Percentiles rank a stretch among this genome's conserved stretches.
Conservation (phyloP, 2,888 invertebrate species). For the Erebia aethiops region DNA sequence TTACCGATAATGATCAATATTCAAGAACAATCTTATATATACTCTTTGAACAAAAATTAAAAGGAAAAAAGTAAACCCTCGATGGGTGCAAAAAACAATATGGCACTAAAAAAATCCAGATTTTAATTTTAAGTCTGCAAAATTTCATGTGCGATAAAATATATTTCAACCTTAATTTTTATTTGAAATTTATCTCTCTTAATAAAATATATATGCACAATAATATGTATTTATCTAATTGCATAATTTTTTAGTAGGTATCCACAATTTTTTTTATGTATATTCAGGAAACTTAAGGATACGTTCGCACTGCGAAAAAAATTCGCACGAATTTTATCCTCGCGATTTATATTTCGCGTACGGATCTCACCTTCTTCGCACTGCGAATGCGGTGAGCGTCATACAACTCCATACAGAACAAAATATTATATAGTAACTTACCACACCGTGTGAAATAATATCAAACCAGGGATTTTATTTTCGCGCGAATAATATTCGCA, state of each 20-base stretch:
- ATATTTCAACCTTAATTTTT: too few relatives aligned
- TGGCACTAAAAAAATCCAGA: not conserved
- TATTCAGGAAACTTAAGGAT: constrained; percentile 9
- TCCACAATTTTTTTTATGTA: not conserved
- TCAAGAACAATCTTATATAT: not conserved
- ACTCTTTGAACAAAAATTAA: not conserved
- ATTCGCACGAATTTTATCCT: too few relatives aligned
- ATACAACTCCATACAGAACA: too few relatives aligned
- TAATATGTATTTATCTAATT: constrained; percentile 7
- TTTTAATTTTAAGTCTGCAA: not conserved
- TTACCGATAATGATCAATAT: constrained; percentile 1
- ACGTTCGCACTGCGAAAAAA: too few relatives aligned
- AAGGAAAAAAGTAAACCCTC: not conserved
- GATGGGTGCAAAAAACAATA: not conserved
- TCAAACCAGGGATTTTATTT: too few relatives aligned
- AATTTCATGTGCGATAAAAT: too few relatives aligned
- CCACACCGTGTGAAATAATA: too few relatives aligned
- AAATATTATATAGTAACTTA: too few relatives aligned
- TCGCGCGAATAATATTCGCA: too few relatives aligned
- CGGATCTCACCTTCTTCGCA: too few relatives aligned
- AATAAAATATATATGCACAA: constrained; percentile 7
- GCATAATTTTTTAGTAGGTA: not conserved
- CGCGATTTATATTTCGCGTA: too few relatives aligned
- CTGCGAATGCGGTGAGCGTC: too few relatives aligned
- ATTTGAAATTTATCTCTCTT: not conserved